These are phyloP conservation scores for Scalopus aquaticus DNA, from an alignment of 2,113 vertebrate genomes.

Conservation along the genomic window DNA sequence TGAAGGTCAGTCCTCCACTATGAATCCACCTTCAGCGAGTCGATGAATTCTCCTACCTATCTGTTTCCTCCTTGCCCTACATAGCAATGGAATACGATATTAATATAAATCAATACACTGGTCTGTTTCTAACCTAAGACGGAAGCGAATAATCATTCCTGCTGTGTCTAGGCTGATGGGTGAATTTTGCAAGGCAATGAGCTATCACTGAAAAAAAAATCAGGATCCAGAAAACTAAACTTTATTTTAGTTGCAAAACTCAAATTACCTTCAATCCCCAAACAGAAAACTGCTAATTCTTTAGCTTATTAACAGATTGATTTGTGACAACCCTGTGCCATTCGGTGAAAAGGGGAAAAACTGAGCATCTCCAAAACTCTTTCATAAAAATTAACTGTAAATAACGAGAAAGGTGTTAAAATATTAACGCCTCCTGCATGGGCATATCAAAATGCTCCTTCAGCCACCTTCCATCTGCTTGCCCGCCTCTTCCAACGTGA, in stretches of 20 bases:
- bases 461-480: constrained; percentile 69
- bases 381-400: constrained; percentile 75
- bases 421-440: constrained; percentile 71
- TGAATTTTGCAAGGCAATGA: not conserved
- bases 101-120: not conserved
- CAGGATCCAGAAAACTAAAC: not conserved
- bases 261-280: not conserved
- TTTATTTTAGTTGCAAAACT: constrained; percentile 17
- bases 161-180: not conserved
- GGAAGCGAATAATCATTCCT: not conserved
- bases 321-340: constrained; percentile 35
- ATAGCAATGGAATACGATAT: not conserved
- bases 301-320: constrained; percentile 53
- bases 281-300: constrained; percentile 4
- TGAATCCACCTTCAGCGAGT: not conserved
- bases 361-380: constrained; percentile 71
- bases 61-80: not conserved
- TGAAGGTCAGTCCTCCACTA: constrained; percentile 9
- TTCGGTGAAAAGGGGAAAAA: constrained; percentile 45
- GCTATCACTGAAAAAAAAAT: not conserved
- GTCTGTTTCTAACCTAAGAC: constrained; percentile 14
- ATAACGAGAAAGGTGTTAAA: constrained; percentile 72
- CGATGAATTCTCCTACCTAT: not conserved
- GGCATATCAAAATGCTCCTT: constrained; percentile 56
- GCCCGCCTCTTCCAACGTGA: constrained; percentile 56